Evolutionary conservation across 1,140 invertebrate genomes (phyloP).

Genomic region (Reticulitermes speratus): DNA sequence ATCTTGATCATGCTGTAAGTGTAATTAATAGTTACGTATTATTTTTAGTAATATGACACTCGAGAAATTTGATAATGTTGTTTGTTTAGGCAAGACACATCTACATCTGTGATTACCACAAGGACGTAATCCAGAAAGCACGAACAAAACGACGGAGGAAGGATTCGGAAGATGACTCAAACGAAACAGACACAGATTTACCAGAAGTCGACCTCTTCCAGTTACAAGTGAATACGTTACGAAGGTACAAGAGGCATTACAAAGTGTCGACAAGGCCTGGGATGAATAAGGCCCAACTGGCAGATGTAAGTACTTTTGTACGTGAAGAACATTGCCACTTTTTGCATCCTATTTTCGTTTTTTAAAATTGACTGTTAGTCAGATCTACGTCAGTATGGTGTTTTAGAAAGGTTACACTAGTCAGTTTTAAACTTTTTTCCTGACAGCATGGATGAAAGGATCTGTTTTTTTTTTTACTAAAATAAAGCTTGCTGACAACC

Average conservation of each 20-base stretch:
- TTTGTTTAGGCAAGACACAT: constrained; percentile 79
- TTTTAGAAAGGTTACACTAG: too few relatives aligned
- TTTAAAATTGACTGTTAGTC: not conserved
- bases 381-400: too few relatives aligned
- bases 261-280: constrained; percentile 88
- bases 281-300: constrained; percentile 90
- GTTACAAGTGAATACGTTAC: constrained; percentile 87
- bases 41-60: not conserved
- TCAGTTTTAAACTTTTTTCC: too few relatives aligned
- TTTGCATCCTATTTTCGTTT: too few relatives aligned
- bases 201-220: constrained; percentile 92
- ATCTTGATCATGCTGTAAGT: constrained; percentile 78
- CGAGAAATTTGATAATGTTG: not conserved
- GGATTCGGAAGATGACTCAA: constrained; percentile 91
- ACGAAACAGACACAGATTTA: constrained; percentile 81
- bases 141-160: constrained; percentile 82
- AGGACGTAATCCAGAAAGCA: constrained; percentile 91
- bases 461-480: too few relatives aligned
- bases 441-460: too few relatives aligned
- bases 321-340: not conserved
- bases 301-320: constrained; percentile 75
- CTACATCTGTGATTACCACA: constrained; percentile 97
- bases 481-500: too few relatives aligned
- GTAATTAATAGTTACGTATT: not conserved
- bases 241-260: constrained; percentile 90